phyloP scores from a whole-genome alignment of 2,113 vertebrate species.

The Aspiorhynchus laticeps region DNA sequence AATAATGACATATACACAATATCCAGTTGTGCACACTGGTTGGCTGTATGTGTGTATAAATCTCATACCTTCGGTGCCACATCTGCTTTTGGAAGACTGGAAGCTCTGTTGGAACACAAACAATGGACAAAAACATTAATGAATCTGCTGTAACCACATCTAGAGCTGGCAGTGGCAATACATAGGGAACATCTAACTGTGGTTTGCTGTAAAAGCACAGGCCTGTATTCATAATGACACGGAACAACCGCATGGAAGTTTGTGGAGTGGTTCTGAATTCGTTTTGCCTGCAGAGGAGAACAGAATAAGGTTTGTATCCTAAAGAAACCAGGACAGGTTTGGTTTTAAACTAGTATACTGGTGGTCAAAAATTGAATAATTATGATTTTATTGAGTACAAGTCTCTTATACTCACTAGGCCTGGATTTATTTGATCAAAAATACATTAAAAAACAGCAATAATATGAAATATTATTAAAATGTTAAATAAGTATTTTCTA shows the following conservation, averaged over 20 bases:
- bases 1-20: not conserved
- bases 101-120: constrained; percentile 73
- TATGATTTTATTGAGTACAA: not conserved
- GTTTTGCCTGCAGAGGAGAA: not conserved
- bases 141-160: not conserved
- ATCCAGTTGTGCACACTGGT: not conserved
- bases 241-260: not conserved
- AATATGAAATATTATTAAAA: too few species aligned
- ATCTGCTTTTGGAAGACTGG: constrained; percentile 78
- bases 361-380: not conserved
- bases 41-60: constrained; percentile 23
- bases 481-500: too few species aligned
- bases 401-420: not conserved
- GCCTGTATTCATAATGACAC: constrained; percentile 6
- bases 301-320: not conserved
- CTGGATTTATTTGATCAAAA: not conserved
- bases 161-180: not conserved
- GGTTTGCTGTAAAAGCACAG: not conserved
- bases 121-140: constrained; percentile 14
- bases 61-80: constrained; percentile 83
- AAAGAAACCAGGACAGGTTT: not conserved
- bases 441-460: too few species aligned
- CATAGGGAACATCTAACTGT: not conserved
- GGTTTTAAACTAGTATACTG: not conserved
- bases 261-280: not conserved